These are phyloP conservation scores for Diplolepis rosae DNA, from an alignment of 2,888 invertebrate species.

Conservation along the genomic window DNA sequence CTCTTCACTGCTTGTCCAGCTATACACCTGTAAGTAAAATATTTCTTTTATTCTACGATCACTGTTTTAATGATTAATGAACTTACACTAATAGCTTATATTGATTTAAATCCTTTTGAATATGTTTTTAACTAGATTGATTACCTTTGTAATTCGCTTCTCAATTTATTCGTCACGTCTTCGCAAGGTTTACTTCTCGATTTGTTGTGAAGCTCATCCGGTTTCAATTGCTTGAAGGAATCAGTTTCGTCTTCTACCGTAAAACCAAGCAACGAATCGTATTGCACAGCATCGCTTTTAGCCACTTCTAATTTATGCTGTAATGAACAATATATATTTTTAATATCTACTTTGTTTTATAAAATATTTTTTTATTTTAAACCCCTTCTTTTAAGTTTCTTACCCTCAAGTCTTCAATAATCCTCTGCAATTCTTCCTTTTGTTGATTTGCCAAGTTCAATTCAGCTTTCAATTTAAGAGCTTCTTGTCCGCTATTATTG, in stretches of 20 bases:
- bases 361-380: background rate
- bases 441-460: slow-evolving; percentile 76
- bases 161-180: slow-evolving; percentile 73
- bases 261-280: slow-evolving; percentile 66
- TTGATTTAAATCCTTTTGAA: no score
- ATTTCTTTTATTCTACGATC: no score
- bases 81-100: no score
- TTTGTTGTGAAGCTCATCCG: slow-evolving; percentile 60
- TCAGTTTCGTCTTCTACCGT: slow-evolving; percentile 64
- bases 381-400: background rate
- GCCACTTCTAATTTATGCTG: slow-evolving; percentile 64
- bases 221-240: slow-evolving; percentile 66
- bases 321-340: slow-evolving; percentile 33
- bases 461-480: slow-evolving; percentile 74
- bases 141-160: slow-evolving; percentile 73
- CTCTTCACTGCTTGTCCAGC: slow-evolving; percentile 73
- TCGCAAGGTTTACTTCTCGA: slow-evolving; percentile 68
- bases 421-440: slow-evolving; percentile 74
- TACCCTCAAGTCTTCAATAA: slow-evolving; percentile 63
- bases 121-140: no score
- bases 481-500: slow-evolving; percentile 74
- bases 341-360: background rate
- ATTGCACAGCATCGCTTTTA: slow-evolving; percentile 62
- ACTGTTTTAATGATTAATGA: no score
- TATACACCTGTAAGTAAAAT: slow-evolving; percentile 71